Evolutionary conservation across 2,797 vertebrate genomes (phyloP), one percentile per base, ranked within the genome.

Genomic region (Astyanax mexicanus): DNA sequence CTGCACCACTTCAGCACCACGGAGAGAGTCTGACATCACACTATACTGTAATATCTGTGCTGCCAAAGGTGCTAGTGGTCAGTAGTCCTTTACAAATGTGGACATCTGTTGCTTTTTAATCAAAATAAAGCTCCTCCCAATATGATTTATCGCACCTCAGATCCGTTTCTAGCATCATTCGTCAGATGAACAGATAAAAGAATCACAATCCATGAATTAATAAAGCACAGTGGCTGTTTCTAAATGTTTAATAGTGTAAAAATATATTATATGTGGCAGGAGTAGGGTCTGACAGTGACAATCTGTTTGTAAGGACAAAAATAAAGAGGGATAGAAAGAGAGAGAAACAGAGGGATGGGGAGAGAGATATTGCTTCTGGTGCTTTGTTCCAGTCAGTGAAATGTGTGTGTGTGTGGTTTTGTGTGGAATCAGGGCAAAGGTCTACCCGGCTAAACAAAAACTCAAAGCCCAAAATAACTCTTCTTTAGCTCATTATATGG

Each of bases 1-100:
- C 62, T 23, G 44, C 47, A 68, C 19, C 19, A 27, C 47, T 74
- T 79, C 72, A 79, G 77, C 47, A 74, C 72, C 77, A 64, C 3
- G 72, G 77, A 79, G 47, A 74, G 72, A 49, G 77, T 65, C 47
- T 52, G 49, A 78, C 52, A 69, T 6, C 29, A 19, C n/a, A 58
- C 19, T 65, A 61, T n/a, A 13, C 29, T 47, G 27, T 52, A 67
- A 68, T 72, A 67, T 74, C 62, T 75, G 51, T 29, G 29, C 29
- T 37, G 5, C 15, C 64, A 68, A 13, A 19, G 12, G 21, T 21
- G 47, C 38, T 40, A 13, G 2, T 54, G 10, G 23, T 12, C n/a
- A n/a, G n/a, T n/a, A n/a, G n/a, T n/a, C n/a, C n/a, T n/a, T n/a
- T n/a, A n/a, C n/a, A n/a, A n/a, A 27, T 58, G 25, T 45, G 15